A percentile compares a stretch with the other conserved stretches of the same genome.
Evolutionary conservation across 2,113 vertebrate genomes (phyloP).

Genomic region (Propithecus coquereli): DNA sequence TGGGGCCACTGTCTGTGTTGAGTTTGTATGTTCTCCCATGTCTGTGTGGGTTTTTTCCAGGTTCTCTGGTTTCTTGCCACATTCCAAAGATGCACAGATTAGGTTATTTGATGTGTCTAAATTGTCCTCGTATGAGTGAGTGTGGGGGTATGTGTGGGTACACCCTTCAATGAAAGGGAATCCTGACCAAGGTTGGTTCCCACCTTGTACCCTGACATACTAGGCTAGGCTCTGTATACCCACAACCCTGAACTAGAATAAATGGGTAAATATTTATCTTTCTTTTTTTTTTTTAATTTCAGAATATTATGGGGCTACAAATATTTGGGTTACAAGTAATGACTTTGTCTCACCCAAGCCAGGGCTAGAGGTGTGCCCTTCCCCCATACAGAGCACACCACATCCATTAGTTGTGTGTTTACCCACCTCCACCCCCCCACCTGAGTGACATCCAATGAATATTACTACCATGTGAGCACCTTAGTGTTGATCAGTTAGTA

Average conservation of each 20-base stretch:
- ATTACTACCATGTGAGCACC: too few relatives aligned
- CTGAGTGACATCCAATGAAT: too few relatives aligned
- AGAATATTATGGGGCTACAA: too few relatives aligned
- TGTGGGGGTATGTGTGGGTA: background rate
- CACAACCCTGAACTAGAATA: background rate
- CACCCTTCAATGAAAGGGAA: background rate
- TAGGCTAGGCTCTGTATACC: background rate
- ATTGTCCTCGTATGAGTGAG: background rate
- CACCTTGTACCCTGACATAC: background rate
- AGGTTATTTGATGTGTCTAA: background rate
- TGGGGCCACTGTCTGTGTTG: background rate
- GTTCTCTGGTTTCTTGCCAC: background rate
- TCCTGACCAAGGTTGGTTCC: background rate
- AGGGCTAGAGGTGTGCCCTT: too few relatives aligned
- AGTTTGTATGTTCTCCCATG: background rate
- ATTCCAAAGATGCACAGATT: background rate
- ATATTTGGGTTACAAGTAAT: too few relatives aligned
- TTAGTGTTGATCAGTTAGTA: too few relatives aligned
- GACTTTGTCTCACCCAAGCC: too few relatives aligned
- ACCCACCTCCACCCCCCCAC: too few relatives aligned
- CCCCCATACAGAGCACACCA: too few relatives aligned
- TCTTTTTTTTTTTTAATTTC: background rate
- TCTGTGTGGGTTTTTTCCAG: background rate
- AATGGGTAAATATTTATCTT: background rate
- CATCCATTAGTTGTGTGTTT: too few relatives aligned